phyloP scores from a whole-genome alignment of 2,113 vertebrate genomes.

The Tenebrosternarchus preto region DNA sequence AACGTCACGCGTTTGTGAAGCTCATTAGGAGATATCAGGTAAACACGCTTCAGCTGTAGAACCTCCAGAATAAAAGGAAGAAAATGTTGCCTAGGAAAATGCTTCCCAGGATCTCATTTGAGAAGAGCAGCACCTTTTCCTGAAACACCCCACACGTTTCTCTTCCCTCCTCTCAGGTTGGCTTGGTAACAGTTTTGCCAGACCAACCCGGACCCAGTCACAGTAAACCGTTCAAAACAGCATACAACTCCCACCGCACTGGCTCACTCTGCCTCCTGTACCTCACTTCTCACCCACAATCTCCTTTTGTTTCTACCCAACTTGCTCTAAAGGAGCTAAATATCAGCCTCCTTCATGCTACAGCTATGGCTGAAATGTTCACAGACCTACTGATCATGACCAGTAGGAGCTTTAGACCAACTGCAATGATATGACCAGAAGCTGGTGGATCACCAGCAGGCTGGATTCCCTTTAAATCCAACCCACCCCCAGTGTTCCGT shows the following conservation, averaged over 20 bases:
- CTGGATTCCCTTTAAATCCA: too few relatives aligned
- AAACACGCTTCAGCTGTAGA: constrained; percentile 21
- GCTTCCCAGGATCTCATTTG: constrained; percentile 30
- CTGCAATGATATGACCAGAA: too few relatives aligned
- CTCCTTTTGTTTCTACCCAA: too few relatives aligned
- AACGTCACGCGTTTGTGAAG: not conserved
- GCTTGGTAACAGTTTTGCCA: constrained; percentile 11
- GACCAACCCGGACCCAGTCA: constrained; percentile 32
- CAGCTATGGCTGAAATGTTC: too few relatives aligned
- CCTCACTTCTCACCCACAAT: not conserved
- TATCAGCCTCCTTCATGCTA: too few relatives aligned
- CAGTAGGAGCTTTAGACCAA: too few relatives aligned
- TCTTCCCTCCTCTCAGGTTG: constrained; percentile 55
- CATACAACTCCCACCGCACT: constrained; percentile 34
- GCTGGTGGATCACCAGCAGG: too few relatives aligned
- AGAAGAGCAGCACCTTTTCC: constrained; percentile 26
- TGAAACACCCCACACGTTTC: constrained; percentile 32
- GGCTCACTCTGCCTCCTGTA: constrained; percentile 20
- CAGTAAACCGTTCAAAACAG: constrained; percentile 33
- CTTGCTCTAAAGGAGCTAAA: not conserved
- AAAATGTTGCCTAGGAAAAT: constrained; percentile 17
- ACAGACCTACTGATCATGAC: too few relatives aligned
- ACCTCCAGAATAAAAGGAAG: constrained; percentile 29
- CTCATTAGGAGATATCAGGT: constrained; percentile 42
- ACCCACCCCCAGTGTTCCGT: constrained; percentile 4